Evolutionary conservation across 2,888 invertebrate species (phyloP).

Genomic region (Lysandra bellargus): DNA sequence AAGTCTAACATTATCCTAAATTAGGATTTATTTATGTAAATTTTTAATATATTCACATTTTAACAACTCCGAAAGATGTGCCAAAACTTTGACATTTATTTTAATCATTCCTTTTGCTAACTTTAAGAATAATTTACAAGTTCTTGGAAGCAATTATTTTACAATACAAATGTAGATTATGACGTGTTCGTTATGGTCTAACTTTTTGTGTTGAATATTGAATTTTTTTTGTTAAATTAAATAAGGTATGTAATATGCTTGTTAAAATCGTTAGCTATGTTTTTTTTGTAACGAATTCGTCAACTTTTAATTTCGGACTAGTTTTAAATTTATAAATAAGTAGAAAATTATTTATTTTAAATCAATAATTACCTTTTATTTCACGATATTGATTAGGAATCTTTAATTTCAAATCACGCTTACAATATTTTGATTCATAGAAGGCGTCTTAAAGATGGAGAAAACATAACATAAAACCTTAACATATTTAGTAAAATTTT

Average conservation of each 20-base stretch:
- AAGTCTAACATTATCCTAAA: background rate
- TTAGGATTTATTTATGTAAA: conserved; percentile 6
- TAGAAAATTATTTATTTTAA: too few species aligned
- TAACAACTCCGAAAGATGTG: conserved; percentile 21
- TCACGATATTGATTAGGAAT: too few species aligned
- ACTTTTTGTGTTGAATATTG: background rate
- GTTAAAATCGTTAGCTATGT: too few species aligned
- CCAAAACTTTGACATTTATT: conserved; percentile 29
- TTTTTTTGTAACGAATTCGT: too few species aligned
- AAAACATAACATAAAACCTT: background rate
- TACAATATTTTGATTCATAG: background rate
- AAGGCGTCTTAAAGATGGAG: background rate
- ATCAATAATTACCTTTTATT: too few species aligned
- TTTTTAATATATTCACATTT: conserved; percentile 14
- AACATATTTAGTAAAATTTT: background rate
- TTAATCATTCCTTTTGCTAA: conserved; percentile 21
- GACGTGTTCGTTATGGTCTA: background rate
- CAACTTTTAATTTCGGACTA: too few species aligned
- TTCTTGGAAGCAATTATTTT: conserved; percentile 27
- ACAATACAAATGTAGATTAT: conserved; percentile 28
- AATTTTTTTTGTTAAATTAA: background rate
- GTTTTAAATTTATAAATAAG: too few species aligned
- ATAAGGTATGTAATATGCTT: too few species aligned
- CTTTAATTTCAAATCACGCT: too few species aligned
- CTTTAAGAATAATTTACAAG: conserved; percentile 20